These are phyloP conservation scores for Falcaria lacertinaria DNA, from an alignment of 2,888 invertebrate species.

Conservation along the genomic window DNA sequence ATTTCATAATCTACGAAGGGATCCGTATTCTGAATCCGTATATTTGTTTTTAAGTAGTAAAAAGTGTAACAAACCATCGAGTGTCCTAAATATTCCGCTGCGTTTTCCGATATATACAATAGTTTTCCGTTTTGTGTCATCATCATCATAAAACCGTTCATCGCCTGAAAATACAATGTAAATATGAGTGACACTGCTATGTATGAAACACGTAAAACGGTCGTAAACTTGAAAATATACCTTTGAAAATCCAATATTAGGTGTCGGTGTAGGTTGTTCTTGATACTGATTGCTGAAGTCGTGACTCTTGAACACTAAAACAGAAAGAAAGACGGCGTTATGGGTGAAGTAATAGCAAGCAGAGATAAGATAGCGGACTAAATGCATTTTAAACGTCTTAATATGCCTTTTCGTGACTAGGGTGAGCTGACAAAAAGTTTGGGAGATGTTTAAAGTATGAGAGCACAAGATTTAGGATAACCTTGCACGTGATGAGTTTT, in stretches of 20 bases:
- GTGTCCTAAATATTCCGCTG: constrained; percentile 98
- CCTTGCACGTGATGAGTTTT: constrained; percentile 64
- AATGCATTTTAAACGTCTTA: constrained; percentile 79
- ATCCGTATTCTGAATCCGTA: too few species aligned
- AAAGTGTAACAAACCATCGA: constrained; percentile 88
- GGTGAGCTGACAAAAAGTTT: constrained; percentile 70
- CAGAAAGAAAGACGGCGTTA: constrained; percentile 78
- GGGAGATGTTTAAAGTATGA: constrained; percentile 60
- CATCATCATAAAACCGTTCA: constrained; percentile 98
- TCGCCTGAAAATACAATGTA: constrained; percentile 86
- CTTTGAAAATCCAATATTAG: constrained; percentile 95
- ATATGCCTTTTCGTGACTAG: constrained; percentile 74
- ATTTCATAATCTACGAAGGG: too few species aligned
- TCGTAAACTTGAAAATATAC: constrained; percentile 77
- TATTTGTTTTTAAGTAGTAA: too few species aligned
- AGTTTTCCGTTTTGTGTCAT: constrained; percentile 98
- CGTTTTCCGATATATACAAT: constrained; percentile 98
- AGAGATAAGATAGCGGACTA: constrained; percentile 75
- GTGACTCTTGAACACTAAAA: constrained; percentile 93
- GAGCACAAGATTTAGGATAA: constrained; percentile 61
- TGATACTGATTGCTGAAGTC: constrained; percentile 83
- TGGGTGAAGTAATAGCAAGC: constrained; percentile 70
- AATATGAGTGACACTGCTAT: constrained; percentile 26
- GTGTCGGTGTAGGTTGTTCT: constrained; percentile 85
- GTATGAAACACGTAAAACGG: constrained; percentile 30